Conservation (phyloP, 1,140 invertebrate genomes). For the Zophobas atratus region DNA sequence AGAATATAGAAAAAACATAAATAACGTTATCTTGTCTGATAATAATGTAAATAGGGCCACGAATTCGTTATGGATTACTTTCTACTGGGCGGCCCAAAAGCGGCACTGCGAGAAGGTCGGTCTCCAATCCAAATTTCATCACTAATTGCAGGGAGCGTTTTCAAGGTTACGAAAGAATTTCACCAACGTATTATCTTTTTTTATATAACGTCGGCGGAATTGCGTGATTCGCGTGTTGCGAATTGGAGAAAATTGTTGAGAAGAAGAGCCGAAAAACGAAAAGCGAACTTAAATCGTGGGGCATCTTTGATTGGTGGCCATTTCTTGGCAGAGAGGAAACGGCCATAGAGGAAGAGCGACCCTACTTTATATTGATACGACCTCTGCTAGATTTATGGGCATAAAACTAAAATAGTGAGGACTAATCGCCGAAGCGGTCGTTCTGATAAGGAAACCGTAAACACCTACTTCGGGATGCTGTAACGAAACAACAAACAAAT, state of each 20-base stretch:
- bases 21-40: conserved; percentile 20
- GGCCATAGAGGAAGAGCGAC: not conserved
- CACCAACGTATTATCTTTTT: conserved; percentile 32
- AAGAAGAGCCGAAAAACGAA: no score
- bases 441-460: conserved; percentile 27
- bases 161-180: conserved; percentile 37
- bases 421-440: conserved; percentile 14
- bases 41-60: conserved; percentile 19
- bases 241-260: not conserved
- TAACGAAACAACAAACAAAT: conserved; percentile 30
- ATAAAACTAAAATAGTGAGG: conserved; percentile 8
- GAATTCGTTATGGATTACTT: conserved; percentile 7
- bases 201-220: conserved; percentile 1
- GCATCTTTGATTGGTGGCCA: no score
- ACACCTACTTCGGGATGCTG: conserved; percentile 20
- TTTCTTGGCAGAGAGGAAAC: no score
- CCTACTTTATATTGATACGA: conserved; percentile 19
- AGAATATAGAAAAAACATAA: conserved; percentile 7
- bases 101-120: conserved; percentile 26
- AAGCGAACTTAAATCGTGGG: no score
- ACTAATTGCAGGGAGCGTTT: conserved; percentile 36
- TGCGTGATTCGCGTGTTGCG: not conserved
- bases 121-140: conserved; percentile 35
- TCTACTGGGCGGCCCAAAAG: not conserved
- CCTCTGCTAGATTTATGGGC: conserved; percentile 21